phyloP scores from a whole-genome alignment of 2,888 invertebrate genomes.

The Plebejus melissa region DNA sequence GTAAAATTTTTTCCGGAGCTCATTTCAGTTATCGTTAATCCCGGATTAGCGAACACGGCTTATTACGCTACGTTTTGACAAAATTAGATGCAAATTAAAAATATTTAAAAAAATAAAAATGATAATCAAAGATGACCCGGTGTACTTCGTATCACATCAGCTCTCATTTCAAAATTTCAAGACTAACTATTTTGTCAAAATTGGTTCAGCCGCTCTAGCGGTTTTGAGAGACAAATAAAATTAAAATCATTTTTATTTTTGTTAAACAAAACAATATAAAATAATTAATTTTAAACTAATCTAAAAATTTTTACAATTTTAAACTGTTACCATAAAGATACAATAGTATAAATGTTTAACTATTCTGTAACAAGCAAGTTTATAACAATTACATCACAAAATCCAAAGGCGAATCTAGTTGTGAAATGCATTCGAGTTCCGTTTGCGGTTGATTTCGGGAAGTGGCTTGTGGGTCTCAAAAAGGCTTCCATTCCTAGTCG shows the following conservation, averaged over 20 bases:
- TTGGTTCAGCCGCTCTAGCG: no score
- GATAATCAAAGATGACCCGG: no score
- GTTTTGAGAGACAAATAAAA: no score
- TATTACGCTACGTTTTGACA: background rate
- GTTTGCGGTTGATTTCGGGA: constrained; percentile 27
- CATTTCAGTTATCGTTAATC: constrained; percentile 19
- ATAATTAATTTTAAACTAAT: no score
- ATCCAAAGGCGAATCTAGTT: constrained; percentile 15
- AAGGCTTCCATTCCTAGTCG: constrained; percentile 18
- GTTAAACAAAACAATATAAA: no score
- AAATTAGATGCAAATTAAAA: background rate
- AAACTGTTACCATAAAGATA: background rate
- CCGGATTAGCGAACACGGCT: constrained; percentile 10
- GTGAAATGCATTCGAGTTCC: constrained; percentile 19
- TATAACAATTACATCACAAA: constrained; percentile 13
- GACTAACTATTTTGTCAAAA: no score
- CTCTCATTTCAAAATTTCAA: no score
- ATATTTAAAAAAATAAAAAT: background rate
- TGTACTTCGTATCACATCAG: no score
- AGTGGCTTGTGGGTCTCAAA: constrained; percentile 18
- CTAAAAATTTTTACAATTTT: background rate
- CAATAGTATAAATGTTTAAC: background rate
- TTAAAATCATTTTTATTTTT: no score
- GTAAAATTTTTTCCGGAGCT: constrained; percentile 14
- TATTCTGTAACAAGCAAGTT: background rate